Evolutionary conservation across 2,797 vertebrate species (phyloP).

Genomic region (Arremon brunneinucha): DNA sequence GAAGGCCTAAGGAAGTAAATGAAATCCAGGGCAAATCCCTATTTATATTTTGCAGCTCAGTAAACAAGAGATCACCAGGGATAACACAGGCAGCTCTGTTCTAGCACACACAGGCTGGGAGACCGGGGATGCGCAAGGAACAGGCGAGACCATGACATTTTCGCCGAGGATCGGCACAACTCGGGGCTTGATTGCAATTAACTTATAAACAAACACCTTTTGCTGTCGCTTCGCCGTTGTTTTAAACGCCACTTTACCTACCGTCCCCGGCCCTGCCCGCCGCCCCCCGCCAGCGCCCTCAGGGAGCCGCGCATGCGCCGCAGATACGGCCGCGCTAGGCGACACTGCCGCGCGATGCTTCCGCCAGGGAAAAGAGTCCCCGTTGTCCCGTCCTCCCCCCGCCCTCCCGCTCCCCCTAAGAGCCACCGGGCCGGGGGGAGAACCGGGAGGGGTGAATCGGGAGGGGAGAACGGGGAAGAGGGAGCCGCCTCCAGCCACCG

Average conservation of each 20-base stretch:
- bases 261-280: fast-evolving
- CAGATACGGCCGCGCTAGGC: fast-evolving
- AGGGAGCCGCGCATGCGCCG: background rate
- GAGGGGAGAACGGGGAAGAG: background rate
- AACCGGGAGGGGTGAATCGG: background rate
- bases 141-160: fast-evolving
- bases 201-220: background rate
- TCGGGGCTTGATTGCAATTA: fast-evolving
- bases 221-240: fast-evolving
- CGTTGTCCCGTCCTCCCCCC: fast-evolving
- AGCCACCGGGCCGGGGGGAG: too few species aligned
- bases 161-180: background rate
- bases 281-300: background rate
- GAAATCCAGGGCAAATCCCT: background rate
- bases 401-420: background rate
- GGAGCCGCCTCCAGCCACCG: background rate
- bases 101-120: background rate
- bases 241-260: fast-evolving
- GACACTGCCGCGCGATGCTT: background rate
- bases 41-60: background rate
- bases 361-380: background rate
- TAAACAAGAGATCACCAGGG: background rate
- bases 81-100: background rate
- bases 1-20: background rate
- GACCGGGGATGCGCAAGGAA: fast-evolving